Base-by-base conservation (phyloP, 92 coral and sea anemone genomes). In the Parazoanthus atlanticus region DNA sequence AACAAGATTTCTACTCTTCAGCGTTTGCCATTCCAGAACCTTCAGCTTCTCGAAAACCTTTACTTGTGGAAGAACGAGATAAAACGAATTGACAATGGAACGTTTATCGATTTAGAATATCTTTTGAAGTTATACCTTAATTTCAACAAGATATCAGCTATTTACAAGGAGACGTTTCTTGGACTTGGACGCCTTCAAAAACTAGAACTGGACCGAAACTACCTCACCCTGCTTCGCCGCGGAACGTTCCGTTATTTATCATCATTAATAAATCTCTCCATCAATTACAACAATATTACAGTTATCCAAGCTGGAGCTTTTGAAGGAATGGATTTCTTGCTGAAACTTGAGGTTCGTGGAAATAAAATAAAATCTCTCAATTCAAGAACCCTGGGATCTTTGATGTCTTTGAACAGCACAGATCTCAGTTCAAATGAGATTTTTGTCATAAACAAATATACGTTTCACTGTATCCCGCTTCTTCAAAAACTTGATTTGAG, bases 251-350 rank as follows among this genome's bases (percentile, higher is more conserved):
- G 30, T 10, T 95, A 94, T 49, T 79, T 95, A 25, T 43, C 26
- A 33, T 88, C 91, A 64, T 43, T 95, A 46, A 7, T 66, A 52
- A 15, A 43, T 2, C 85, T 95, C 28, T 69, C 79, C 10, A 34
- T 95, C 66, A 89, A 86, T 30, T 52, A 93, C 26, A 95, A 95
- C 84, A 32, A 76, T 43, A 86, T 95, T 47, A 40, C 90, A 28
- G 73, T 88, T 28, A 89, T 95, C 43, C 86, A 90, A 80, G 84
- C 90, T 43, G 93, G 89, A 66, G 80, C 93, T 26, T 93, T 93
- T 70, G 65, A 83, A 21, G 86, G 78, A 8, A 38, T 83, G 78
- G 86, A 83, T 41, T 69, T 40, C 12, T 70, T 83, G n/a, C 3
- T 21, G 36, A 30, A 46, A 31, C 86, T 83, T 41, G 52, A 67